Evolutionary conservation across 2,888 invertebrate species (phyloP), one percentile per base, ranked within the genome.

Genomic region (Diachrysia chrysitis): DNA sequence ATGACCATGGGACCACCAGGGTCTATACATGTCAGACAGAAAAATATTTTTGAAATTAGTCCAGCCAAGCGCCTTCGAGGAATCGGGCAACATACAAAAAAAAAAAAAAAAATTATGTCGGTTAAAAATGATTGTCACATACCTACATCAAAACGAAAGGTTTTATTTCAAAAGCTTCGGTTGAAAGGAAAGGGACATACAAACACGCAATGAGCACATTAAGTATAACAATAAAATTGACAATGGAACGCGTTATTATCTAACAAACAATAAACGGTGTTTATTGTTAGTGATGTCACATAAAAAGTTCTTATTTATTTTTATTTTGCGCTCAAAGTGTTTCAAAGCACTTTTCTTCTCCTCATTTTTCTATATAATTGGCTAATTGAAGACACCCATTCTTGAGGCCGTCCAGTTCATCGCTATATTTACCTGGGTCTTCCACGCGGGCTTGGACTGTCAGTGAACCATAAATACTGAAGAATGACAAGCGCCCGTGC

Each of bases 131-230:
- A 79, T 71, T 67, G 71, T 73, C 57, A 69, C 66, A 59, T 60
- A 69, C 66, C 58, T 60, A 63, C 63, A 71, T 66, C 60, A 74
- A 16, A 67, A 63, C 42, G 46, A 57, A 51, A 48, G 58, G 23
- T 37, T 70, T 58, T 35, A 42, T 76, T 78, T 66, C 58, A 60
- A 81, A 74, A 72, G 63, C 58, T 74, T 57, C 58, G 67, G 53
- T 63, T 42, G 58, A 62, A 76, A 58, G 62, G 29, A 67, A 76
- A 73, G 71, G 66, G 78, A 80, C 73, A 73, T 42, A 65, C 55
- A 29, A 25, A 71, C 83, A 82, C 82, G 82, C 82, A 61, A 82
- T 57, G 46, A 60, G 37, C 46, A 69, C 83, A 82, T 82, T 82
- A 82, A 25, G 42, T 60, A 21, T 54, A 63, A 68, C 64, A 71